Conservation (phyloP, 2,888 invertebrate species). For the Cerastis leucographa region DNA sequence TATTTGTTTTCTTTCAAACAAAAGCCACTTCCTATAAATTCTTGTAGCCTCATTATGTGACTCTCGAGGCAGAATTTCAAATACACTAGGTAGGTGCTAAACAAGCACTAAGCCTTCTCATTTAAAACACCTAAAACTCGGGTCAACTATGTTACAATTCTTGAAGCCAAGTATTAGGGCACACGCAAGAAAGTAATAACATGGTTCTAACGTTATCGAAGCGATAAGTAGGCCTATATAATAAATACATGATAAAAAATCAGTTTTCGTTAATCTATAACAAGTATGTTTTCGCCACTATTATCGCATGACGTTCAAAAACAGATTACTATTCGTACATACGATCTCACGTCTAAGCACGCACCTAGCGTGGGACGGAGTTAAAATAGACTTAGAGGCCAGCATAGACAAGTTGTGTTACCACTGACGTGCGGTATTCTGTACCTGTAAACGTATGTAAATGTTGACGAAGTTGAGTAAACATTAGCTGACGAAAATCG, state of each 20-base stretch:
- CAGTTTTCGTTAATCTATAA: conserved; percentile 19
- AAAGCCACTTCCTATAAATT: background rate
- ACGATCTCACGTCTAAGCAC: background rate
- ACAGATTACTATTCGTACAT: background rate
- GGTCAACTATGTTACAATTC: background rate
- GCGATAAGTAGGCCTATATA: conserved; percentile 9
- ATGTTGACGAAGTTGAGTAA: background rate
- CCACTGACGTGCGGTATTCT: background rate
- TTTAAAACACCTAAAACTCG: background rate
- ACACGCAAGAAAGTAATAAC: conserved; percentile 7
- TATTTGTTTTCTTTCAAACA: background rate
- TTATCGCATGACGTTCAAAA: background rate
- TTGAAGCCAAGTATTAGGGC: background rate
- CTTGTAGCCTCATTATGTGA: background rate
- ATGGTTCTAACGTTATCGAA: conserved; percentile 1
- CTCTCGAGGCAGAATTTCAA: background rate
- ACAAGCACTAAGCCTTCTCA: background rate
- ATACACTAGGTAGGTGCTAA: background rate
- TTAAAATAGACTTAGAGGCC: background rate
- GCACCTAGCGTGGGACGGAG: background rate
- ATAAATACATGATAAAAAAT: conserved; percentile 18
- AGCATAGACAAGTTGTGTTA: background rate
- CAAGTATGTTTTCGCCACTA: background rate
- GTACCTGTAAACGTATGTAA: background rate
- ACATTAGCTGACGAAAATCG: background rate